phyloP scores from a whole-genome alignment of 2,888 invertebrate genomes.

The Aspidapion aeneum region DNA sequence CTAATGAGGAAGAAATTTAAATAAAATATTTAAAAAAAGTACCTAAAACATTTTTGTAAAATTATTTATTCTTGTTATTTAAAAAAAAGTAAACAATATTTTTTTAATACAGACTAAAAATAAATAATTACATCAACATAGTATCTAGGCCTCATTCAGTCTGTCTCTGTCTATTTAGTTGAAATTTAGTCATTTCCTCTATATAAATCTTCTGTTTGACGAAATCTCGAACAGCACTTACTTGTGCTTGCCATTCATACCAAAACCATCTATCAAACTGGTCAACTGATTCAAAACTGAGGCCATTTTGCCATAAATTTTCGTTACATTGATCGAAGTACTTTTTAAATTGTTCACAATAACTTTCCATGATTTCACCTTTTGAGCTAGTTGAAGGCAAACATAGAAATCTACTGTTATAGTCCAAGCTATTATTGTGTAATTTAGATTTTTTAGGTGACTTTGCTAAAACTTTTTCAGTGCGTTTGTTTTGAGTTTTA shows the following conservation, averaged over 20 bases:
- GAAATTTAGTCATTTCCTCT: conserved; percentile 40
- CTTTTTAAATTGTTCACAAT: conserved; percentile 28
- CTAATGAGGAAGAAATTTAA: too few species aligned
- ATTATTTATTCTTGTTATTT: too few species aligned
- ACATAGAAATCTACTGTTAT: too few species aligned
- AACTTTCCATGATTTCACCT: conserved; percentile 2
- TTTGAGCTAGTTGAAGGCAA: background rate
- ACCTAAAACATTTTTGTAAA: too few species aligned
- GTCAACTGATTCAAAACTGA: conserved; percentile 35
- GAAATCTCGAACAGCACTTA: conserved; percentile 40
- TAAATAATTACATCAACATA: too few species aligned
- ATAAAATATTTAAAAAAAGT: too few species aligned
- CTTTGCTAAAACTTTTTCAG: background rate
- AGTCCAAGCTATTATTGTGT: background rate
- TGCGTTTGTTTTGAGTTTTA: background rate
- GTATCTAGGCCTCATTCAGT: too few species aligned
- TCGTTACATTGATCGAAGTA: conserved; percentile 39
- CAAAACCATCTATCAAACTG: conserved; percentile 41
- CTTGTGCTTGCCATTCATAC: conserved; percentile 41
- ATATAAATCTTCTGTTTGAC: conserved; percentile 45
- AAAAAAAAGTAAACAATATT: too few species aligned
- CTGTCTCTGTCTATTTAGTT: too few species aligned
- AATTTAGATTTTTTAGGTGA: background rate
- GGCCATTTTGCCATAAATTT: conserved; percentile 35
- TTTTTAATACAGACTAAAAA: too few species aligned